Base-by-base conservation (phyloP, 2,797 vertebrate genomes). In the Chromobotia macracanthus region DNA sequence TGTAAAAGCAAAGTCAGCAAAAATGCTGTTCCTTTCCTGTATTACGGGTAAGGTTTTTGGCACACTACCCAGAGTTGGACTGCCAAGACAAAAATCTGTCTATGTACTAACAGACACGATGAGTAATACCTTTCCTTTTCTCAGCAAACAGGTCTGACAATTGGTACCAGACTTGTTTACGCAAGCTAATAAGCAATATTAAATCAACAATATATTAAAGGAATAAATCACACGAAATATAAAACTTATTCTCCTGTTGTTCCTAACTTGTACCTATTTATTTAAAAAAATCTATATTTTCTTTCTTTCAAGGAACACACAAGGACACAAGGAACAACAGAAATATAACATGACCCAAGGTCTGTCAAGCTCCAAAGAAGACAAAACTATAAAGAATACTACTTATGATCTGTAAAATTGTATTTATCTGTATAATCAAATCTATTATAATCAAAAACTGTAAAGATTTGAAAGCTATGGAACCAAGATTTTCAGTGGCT, bases 1-100 rank as follows among this genome's bases (percentile, higher is more conserved):
- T 87, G 83, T 84, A 85, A 86, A 84, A 83, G 86, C 86, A 77
- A 80, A 66, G 83, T 93, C 92, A 92, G 92, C 93, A 91, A 85
- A 90, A 61, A 80, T 76, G 60, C 67, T 71, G 48, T 80, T 82
- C 63, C 28, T 56, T 90, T 90, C 86, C 90, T 88, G 84, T 73
- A 53, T 56, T 31, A 35, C 11, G 51, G 21, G 46, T 58, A 56
- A 35, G 1, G 56, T 60, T 58, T 28, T 58, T 35, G 67, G 28
- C 19, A 73, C 38, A 65, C 41, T 61, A 61, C 56, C 44, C 41
- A 65, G 58, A 25, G 28, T 0, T 38, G 53, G 41, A 51, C 55
- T 58, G 21, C 18, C 9, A 44, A 81, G 41, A 56, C 23, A n/a
- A 8, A n/a, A 48, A 28, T 15, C 6, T 10, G 28, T 23, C 53